phyloP scores from a whole-genome alignment of 2,113 vertebrate genomes.

The Austrofundulus limnaeus region DNA sequence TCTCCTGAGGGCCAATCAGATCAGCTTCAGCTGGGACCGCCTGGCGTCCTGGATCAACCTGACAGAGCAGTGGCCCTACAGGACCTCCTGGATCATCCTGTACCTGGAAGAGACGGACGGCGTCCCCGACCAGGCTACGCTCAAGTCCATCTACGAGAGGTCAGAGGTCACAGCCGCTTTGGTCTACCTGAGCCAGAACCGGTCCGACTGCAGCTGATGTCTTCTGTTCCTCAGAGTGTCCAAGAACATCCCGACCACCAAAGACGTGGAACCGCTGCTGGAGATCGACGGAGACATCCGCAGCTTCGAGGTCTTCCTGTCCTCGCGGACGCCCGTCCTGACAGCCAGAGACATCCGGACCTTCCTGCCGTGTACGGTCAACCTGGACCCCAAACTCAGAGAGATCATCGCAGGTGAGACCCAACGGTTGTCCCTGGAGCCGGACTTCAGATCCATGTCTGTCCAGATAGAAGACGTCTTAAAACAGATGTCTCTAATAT shows the following conservation, averaged over 20 bases:
- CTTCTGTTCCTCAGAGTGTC: constrained; percentile 82
- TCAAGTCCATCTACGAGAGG: constrained; percentile 97
- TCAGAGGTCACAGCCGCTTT: constrained; percentile 43
- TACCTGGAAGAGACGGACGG: constrained; percentile 93
- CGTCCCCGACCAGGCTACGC: constrained; percentile 86
- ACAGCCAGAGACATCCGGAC: constrained; percentile 89
- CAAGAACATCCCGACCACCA: constrained; percentile 95
- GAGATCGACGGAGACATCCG: constrained; percentile 98
- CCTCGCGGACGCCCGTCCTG: constrained; percentile 93
- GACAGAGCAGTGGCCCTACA: constrained; percentile 97
- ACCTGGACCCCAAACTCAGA: constrained; percentile 94
- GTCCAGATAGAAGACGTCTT: no score
- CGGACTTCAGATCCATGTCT: not conserved
- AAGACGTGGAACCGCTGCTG: constrained; percentile 96
- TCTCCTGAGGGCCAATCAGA: constrained; percentile 95
- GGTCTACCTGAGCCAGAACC: not conserved
- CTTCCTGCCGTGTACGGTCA: constrained; percentile 96
- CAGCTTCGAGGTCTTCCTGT: constrained; percentile 95
- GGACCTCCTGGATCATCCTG: constrained; percentile 95
- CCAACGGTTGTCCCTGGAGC: not conserved
- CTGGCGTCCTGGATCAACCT: constrained; percentile 98
- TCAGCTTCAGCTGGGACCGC: constrained; percentile 95
- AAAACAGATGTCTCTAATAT: not conserved
- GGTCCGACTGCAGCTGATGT: not conserved
- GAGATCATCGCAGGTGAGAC: constrained; percentile 94